Evolutionary conservation across 2,888 invertebrate species (phyloP).

Genomic region (Dryomyza anilis): DNA sequence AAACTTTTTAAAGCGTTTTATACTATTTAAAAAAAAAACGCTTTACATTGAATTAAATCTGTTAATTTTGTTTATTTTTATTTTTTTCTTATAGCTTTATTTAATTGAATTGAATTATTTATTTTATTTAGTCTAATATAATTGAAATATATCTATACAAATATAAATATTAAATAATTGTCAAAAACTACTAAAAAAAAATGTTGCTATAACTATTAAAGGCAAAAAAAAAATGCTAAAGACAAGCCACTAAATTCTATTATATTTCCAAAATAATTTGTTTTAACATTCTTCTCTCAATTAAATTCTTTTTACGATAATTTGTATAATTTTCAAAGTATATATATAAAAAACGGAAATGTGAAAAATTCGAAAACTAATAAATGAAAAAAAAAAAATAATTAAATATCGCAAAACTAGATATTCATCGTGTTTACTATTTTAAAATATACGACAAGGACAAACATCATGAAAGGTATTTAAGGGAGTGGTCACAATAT

Average conservation of each 20-base stretch:
- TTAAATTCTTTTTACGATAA: not conserved
- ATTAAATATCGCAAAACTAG: conserved; percentile 15
- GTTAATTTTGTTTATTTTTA: conserved; percentile 7
- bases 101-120: conserved; percentile 28
- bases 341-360: not conserved
- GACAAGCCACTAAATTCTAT: conserved; percentile 22
- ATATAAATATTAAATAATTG: not conserved
- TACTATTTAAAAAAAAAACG: conserved; percentile 3
- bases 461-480: too few species aligned
- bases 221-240: conserved; percentile 17
- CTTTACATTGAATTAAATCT: conserved; percentile 6
- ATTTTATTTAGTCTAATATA: conserved; percentile 28
- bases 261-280: not conserved
- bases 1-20: not conserved
- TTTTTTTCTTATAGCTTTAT: conserved; percentile 20
- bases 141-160: not conserved
- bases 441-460: not conserved
- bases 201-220: too few species aligned
- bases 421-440: not conserved
- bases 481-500: too few species aligned
- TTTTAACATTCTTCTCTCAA: not conserved
- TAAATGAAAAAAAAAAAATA: not conserved
- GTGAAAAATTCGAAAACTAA: not conserved
- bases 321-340: not conserved
- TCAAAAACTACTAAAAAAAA: not conserved